Evolutionary conservation across 2,113 vertebrate genomes (phyloP).

Genomic region (Loxodonta africana): DNA sequence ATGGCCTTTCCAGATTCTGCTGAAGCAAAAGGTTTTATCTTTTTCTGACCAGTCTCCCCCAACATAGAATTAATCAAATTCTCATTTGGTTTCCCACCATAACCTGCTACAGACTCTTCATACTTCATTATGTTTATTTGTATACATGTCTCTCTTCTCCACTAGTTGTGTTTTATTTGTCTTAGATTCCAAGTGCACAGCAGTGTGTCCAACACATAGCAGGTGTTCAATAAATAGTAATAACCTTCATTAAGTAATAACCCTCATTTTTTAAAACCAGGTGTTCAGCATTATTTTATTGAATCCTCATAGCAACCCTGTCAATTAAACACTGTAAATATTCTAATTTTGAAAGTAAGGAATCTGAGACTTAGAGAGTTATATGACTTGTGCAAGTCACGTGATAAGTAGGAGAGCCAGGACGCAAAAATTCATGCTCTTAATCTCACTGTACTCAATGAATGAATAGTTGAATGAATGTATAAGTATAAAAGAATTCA

Average conservation of each 20-base stretch:
- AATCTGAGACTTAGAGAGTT: neutral
- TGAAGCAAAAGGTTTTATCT: neutral
- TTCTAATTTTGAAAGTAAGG: neutral
- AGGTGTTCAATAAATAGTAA: neutral
- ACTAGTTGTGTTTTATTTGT: neutral
- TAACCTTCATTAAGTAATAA: neutral
- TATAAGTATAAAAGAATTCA: neutral
- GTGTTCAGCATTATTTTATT: neutral
- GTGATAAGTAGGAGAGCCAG: neutral
- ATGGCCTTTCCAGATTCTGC: constrained; percentile 1
- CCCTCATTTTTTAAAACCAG: neutral
- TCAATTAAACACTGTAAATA: neutral
- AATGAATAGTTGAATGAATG: neutral
- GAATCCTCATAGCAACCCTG: neutral
- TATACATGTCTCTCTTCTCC: neutral
- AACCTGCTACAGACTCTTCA: neutral
- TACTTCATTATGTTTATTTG: neutral
- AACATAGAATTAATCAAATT: neutral
- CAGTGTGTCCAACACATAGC: neutral
- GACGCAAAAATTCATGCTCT: neutral
- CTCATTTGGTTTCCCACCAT: neutral
- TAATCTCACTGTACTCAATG: neutral
- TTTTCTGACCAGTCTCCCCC: neutral
- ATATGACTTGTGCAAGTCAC: neutral
- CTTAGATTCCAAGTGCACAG: neutral